Conservation (phyloP, 2,113 vertebrate species). For the Eulacestoma nigropectus region DNA sequence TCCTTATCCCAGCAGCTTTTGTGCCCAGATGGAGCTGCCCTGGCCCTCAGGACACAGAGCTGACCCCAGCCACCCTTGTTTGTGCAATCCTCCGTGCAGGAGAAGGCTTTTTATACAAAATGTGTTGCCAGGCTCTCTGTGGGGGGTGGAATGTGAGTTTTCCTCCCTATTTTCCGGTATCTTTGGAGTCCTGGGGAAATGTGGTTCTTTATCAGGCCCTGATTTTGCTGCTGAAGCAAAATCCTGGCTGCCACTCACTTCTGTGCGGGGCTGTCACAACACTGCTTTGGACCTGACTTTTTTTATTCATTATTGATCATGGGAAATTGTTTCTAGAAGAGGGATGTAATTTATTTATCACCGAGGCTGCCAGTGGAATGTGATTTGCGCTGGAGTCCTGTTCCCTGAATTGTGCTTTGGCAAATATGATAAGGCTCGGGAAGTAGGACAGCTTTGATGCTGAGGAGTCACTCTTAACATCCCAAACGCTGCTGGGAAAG, state of each 20-base stretch:
- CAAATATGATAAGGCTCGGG: background rate
- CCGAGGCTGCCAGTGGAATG: background rate
- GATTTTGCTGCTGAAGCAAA: conserved; percentile 5
- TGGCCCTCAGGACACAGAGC: background rate
- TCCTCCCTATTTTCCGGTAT: background rate
- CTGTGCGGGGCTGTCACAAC: background rate
- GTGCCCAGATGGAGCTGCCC: background rate
- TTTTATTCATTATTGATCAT: conserved; percentile 62
- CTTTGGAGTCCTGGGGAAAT: background rate
- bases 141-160: background rate
- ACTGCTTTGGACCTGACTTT: conserved; percentile 15
- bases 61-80: background rate
- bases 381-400: background rate
- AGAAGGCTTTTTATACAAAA: background rate
- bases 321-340: conserved; percentile 46
- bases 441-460: conserved; percentile 62
- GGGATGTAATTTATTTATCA: conserved; percentile 56
- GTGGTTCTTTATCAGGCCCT: background rate
- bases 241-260: conserved; percentile 8
- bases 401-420: background rate
- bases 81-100: background rate
- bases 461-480: background rate
- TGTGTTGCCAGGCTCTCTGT: background rate
- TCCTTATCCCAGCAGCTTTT: background rate
- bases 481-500: background rate